phyloP scores from a whole-genome alignment of 1,140 invertebrate species.

The Hesperophylax magnus region DNA sequence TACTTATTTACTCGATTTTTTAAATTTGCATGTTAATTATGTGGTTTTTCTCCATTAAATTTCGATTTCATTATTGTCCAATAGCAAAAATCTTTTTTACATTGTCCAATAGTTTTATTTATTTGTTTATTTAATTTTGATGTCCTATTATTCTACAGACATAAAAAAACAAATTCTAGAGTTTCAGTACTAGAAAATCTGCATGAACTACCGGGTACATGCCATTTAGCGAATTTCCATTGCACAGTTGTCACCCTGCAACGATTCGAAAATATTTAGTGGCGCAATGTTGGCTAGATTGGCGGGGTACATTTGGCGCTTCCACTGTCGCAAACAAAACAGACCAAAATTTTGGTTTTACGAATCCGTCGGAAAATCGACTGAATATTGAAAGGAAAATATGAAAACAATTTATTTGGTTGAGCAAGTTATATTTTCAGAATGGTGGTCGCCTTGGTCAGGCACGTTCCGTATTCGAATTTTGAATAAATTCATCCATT shows the following conservation, averaged over 20 bases:
- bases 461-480: slow-evolving; percentile 1
- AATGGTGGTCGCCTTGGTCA: neutral
- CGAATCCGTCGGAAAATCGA: slow-evolving; percentile 34
- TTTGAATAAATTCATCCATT: slow-evolving; percentile 21
- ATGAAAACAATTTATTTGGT: slow-evolving; percentile 43
- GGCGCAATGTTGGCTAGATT: slow-evolving; percentile 10
- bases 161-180: too few relatives aligned
- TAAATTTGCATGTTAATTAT: too few relatives aligned
- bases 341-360: slow-evolving; percentile 31
- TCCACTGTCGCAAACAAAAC: slow-evolving; percentile 27
- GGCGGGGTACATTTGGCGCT: slow-evolving; percentile 14
- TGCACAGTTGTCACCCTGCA: slow-evolving; percentile 20
- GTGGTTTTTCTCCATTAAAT: too few relatives aligned
- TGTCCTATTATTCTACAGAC: too few relatives aligned
- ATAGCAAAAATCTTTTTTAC: too few relatives aligned
- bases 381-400: slow-evolving; percentile 41
- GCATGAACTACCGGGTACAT: too few relatives aligned
- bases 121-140: too few relatives aligned
- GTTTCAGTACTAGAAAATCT: too few relatives aligned
- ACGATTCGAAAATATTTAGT: slow-evolving; percentile 33
- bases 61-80: too few relatives aligned
- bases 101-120: too few relatives aligned
- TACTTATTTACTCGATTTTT: too few relatives aligned
- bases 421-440: slow-evolving; percentile 17
- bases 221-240: slow-evolving; percentile 6